phyloP scores from a whole-genome alignment of 2,113 vertebrate species.

The Pluvianellus socialis region DNA sequence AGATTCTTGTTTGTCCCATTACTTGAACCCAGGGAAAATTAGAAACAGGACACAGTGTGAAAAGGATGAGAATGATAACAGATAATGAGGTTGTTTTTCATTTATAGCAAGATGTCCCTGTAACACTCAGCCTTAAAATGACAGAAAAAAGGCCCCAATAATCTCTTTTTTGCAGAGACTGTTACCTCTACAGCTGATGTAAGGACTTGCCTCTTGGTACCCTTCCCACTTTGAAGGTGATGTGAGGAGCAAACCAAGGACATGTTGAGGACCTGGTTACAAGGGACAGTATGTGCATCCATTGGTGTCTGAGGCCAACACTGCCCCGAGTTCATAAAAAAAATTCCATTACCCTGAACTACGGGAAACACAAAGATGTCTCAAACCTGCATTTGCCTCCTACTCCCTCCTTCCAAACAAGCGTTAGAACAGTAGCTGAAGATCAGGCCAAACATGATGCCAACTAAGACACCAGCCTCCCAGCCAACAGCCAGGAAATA shows the following conservation, averaged over 20 bases:
- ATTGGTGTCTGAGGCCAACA: background rate
- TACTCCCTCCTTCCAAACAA: background rate
- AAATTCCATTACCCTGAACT: background rate
- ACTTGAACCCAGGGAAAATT: background rate
- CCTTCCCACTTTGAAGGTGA: background rate
- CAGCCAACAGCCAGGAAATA: background rate
- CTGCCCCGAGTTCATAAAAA: background rate
- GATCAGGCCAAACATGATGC: background rate
- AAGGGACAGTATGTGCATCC: background rate
- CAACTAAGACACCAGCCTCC: background rate
- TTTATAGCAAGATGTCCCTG: background rate
- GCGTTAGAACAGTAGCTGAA: background rate
- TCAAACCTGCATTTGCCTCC: background rate
- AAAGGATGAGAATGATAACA: background rate
- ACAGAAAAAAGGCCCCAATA: background rate
- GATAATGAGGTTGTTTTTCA: background rate
- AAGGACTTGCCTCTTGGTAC: background rate
- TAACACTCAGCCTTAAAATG: background rate
- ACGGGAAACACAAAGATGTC: background rate
- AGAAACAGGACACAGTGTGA: background rate
- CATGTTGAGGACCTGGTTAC: accelerated
- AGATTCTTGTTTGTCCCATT: background rate
- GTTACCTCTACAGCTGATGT: background rate
- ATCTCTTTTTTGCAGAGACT: background rate
- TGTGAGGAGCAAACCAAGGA: background rate